Evolutionary conservation across 2,888 invertebrate species (phyloP), one percentile per base, ranked within the genome.

Genomic region (Oeneis ivallda): DNA sequence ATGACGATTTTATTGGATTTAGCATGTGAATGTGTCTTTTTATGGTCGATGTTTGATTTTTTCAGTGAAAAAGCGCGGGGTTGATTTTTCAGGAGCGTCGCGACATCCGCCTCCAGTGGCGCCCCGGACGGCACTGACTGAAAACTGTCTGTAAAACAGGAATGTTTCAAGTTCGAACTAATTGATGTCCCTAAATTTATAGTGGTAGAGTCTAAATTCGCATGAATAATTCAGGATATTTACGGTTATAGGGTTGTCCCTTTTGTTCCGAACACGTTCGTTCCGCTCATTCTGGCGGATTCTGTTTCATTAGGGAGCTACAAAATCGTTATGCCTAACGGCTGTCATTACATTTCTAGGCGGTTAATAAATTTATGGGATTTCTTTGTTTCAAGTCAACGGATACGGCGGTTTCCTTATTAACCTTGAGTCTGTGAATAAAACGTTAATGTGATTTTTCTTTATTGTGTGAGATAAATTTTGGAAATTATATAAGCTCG

Each of bases 71-170:
- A 80, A 74, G 74, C 82, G 82, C 85, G 84, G 77, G 79, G 69
- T 76, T 72, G 71, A 57, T 65, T 73, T 75, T 73, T 72, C 73
- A 73, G 74, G 80, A 83, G 85, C 83, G 82, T 79, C 81, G 82
- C 85, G 84, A 84, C 89, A 87, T 85, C 85, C 83, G 81, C 89
- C 88, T 83, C 75, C 83, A 78, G 87, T 87, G 90, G 89, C 90
- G 91, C 89, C 89, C 79, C 88, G 83, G 79, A 82, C 88, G 88
- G 86, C 87, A 91, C 91, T 91, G 90, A 76, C 82, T 80, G 79
- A 77, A 85, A 86, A 83, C 71, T 72, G 62, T 74, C 71, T 73
- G 63, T 74, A 65, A 59, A 52, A 60, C 70, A 62, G 62, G 67
- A 58, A 63, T 34, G 50, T 54, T 15, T 50, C 32, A 43, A 56